Percentiles rank a stretch among this genome's conserved stretches.
Evolutionary conservation across 2,888 invertebrate species (phyloP).

Genomic region (Sympetrum striolatum): DNA sequence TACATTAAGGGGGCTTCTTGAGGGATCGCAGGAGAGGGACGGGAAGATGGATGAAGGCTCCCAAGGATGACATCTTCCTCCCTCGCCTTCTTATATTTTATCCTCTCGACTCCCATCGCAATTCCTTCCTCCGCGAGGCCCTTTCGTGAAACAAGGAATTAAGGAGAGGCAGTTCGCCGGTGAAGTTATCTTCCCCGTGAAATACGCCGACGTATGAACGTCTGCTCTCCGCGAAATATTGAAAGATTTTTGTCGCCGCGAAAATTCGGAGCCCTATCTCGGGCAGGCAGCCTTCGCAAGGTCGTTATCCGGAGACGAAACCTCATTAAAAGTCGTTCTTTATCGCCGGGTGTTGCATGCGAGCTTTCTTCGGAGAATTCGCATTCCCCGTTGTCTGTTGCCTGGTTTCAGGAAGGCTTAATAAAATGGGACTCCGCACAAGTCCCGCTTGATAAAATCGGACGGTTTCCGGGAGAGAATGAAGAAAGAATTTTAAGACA

Average conservation of each 20-base stretch:
- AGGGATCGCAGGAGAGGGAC: neutral
- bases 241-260: neutral
- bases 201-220: neutral
- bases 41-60: neutral
- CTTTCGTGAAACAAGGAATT: neutral
- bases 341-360: neutral
- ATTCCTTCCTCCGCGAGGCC: neutral
- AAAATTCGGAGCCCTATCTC: neutral
- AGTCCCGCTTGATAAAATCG: neutral
- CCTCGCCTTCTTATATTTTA: neutral
- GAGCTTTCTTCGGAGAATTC: neutral
- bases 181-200: neutral
- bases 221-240: neutral
- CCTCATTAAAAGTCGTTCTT: neutral
- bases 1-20: neutral
- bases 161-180: neutral
- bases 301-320: neutral
- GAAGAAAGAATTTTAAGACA: neutral
- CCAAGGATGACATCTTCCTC: neutral
- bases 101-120: neutral
- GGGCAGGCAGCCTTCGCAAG: neutral
- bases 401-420: neutral
- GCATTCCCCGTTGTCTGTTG: neutral
- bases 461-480: neutral
- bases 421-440: neutral